Base-by-base conservation (phyloP, 1,140 invertebrate species). In the Ladona fulva region DNA sequence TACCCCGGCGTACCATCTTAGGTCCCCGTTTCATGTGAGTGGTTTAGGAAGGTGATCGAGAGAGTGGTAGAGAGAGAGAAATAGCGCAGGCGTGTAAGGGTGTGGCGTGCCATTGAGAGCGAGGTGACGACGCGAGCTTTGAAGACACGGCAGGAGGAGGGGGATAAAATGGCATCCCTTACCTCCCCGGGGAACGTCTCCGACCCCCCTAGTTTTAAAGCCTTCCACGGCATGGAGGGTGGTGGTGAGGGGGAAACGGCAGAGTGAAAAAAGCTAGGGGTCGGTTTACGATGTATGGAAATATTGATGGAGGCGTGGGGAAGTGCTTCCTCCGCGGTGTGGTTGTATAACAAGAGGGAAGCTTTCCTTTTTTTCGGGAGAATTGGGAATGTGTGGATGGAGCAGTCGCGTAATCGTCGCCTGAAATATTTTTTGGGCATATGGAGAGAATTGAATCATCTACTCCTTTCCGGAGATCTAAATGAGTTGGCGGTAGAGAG, bases 231-330 rank as follows among this genome's bases (percentile, higher is more conserved):
- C 44, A 19, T 10, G 44, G 44, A 10, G 44, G 44, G 44, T 10
- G 44, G 14, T 16, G 52, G n/a, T 66, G 52, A 66, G n/a, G 52
- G 52, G 12, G 52, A 22, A 3, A 12, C 1, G 52, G 52, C 16
- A 66, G 52, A 22, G 52, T 22, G 52, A 66, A 66, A 66, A 22
- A 66, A 16, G 1, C 52, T 16, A 66, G 52, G 52, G 52, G 52
- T 66, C 52, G 52, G 52, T 66, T 66, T 66, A 66, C 52, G 52
- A 66, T 66, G 52, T 66, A 66, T 19, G 52, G 52, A 66, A 66
- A 66, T 66, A 66, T 66, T 66, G 52, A 66, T 66, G 52, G 52
- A 16, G 52, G 52, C 52, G 52, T 66, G 5, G 52, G 52, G 52
- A 12, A 66, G 52, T 66, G 52, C 52, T 66, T 66, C 52, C 14